These are phyloP conservation scores for Balaenoptera acutorostrata DNA, from an alignment of 2,113 vertebrate species.

Conservation along the genomic window DNA sequence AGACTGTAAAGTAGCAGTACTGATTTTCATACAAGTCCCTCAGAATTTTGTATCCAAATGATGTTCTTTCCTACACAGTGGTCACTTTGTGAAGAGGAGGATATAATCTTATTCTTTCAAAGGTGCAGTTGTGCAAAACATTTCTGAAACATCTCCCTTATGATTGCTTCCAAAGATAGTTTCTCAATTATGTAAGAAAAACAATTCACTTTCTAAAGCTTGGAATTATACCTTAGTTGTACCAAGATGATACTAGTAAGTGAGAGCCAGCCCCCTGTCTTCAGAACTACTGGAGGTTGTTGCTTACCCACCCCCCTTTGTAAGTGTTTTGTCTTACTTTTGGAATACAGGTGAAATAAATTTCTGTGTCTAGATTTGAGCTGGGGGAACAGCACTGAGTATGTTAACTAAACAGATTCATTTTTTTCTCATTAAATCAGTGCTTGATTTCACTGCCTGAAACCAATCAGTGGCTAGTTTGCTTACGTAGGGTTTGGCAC, in stretches of 20 bases:
- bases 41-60: neutral
- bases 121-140: neutral
- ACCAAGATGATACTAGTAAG: neutral
- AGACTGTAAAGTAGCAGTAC: neutral
- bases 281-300: neutral
- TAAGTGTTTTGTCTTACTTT: neutral
- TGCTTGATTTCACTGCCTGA: neutral
- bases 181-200: neutral
- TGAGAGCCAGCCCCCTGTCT: neutral
- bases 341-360: neutral
- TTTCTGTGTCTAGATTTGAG: neutral
- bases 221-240: neutral
- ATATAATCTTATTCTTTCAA: neutral
- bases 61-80: neutral
- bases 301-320: neutral
- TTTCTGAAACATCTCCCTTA: neutral
- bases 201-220: neutral
- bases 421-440: neutral
- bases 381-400: neutral
- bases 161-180: neutral
- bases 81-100: neutral
- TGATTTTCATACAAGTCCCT: neutral
- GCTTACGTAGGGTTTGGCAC: neutral
- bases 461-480: neutral
- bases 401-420: neutral